Evolutionary conservation across 1,140 invertebrate species (phyloP), one percentile per base, ranked within the genome.

Genomic region (Drosophila varians): DNA sequence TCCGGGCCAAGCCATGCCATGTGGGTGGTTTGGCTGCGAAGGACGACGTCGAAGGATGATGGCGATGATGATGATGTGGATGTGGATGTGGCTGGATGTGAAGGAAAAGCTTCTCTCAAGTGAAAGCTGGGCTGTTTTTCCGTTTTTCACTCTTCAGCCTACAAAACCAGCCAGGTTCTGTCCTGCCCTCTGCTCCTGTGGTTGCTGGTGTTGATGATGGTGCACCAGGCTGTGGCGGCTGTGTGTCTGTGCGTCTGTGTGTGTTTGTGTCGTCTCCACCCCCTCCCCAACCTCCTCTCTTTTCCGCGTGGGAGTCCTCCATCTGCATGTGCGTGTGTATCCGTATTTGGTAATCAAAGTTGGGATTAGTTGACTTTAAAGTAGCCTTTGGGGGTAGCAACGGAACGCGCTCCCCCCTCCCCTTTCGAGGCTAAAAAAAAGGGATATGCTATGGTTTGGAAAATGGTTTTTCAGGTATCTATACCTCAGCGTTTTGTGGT

Each of bases 341-440:
- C 14, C 64, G 61, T 28, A 40, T 38, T 40, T n/a, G 56, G 69
- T 72, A 72, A 69, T 69, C 71, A 74, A 74, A 74, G 58, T 51
- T 52, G 38, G 72, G 54, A 75, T 70, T 70, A 76, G 56, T 54
- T 56, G 48, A 70, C 72, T 76, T 76, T 76, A 76, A 76, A 76
- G 31, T 68, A 36, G 72, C 48, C 49, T 69, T 38, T 48, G 54
- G 65, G 62, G 65, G 65, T 69, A 55, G 65, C 48, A 68, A 46
- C 16, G 2, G 14, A 19, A 21, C 2, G 2, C 21, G 21, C 21
- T 4, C 21, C 4, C 40, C 25, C 26, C 60, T 23, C 38, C 25
- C 34, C 6, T 56, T 52, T 47, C 14, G 26, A 46, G 38, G 64
- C 46, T 36, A n/a, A 1, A 23, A 9, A 45, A 34, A 42, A 28